Evolutionary conservation across 2,113 vertebrate genomes (phyloP), one percentile per base, ranked within the genome.

Genomic region (Trachemys scripta): DNA sequence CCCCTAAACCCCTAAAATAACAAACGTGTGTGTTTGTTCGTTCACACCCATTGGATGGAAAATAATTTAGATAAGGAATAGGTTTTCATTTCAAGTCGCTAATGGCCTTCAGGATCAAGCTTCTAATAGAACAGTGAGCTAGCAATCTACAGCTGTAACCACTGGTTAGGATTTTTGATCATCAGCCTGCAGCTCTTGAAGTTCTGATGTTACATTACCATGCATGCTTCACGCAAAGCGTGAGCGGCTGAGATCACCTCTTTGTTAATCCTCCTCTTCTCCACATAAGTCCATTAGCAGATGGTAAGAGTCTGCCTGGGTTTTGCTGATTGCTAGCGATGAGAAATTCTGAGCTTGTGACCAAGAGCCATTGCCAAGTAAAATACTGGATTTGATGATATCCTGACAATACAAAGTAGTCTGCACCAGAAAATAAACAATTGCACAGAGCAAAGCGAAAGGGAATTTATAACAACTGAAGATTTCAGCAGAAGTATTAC

Each of bases 381-480:
- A 97, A 97, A 98, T 94, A 98, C 57, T 97, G 95, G 97, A 96
- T 85, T 81, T 85, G 87, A 95, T 1, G 2, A 91, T 95, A 94
- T 96, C 95, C 96, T 92, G 94, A 96, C 96, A 97, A 97, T 97
- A 78, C 97, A 97, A 96, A 97, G 96, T 84, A 97, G 94, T 95
- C 31, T 80, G 95, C 95, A 94, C 92, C 90, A 95, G 91, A 96
- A 97, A 98, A 96, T 92, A 98, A 97, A 97, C 96, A 97, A 94
- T 88, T 94, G 93, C 93, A 84, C 82, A 89, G 89, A 96, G 83
- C 92, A 29, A 3, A 96, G 96, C 88, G 95, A 91, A 97, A 95
- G 95, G 95, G 96, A 97, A 24, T 93, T 96, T 96, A 92, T 89
- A 96, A 84, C 72, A 0, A 0, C 62, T 69, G 76, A 84, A 78